These are phyloP conservation scores for Diadromus collaris DNA, from an alignment of 2,888 invertebrate genomes.

Conservation along the genomic window DNA sequence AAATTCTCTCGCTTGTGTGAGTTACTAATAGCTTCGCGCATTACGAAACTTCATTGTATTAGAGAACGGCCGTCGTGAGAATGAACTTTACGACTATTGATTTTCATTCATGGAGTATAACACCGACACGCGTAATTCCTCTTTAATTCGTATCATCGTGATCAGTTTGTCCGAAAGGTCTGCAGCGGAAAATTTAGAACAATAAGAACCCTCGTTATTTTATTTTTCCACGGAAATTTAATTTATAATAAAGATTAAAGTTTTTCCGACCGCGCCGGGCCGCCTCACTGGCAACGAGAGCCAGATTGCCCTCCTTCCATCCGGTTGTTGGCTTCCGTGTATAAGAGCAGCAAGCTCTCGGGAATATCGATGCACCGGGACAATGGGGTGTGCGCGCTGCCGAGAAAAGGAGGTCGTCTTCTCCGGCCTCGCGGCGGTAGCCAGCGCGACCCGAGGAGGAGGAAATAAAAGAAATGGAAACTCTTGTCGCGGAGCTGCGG, in stretches of 20 bases:
- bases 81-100: constrained; percentile 23
- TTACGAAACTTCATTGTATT: constrained; percentile 15
- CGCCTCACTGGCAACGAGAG: constrained; percentile 6
- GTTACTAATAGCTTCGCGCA: constrained; percentile 31
- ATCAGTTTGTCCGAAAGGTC: background rate
- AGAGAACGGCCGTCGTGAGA: background rate
- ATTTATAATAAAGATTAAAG: constrained; percentile 45
- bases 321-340: constrained; percentile 34
- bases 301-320: constrained; percentile 24
- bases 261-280: constrained; percentile 12
- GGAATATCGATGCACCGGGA: constrained; percentile 50
- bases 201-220: constrained; percentile 14
- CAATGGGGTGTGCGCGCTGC: constrained; percentile 20
- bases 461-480: constrained; percentile 58
- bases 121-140: background rate
- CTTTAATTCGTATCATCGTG: background rate
- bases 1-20: constrained; percentile 9
- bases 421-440: constrained; percentile 22
- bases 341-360: constrained; percentile 34
- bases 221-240: constrained; percentile 28
- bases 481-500: constrained; percentile 22
- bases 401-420: background rate
- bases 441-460: constrained; percentile 38
- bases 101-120: constrained; percentile 2
- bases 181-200: background rate